These are phyloP conservation scores for Phyllotis vaccarum DNA, from an alignment of 2,797 vertebrate species.

Conservation along the genomic window DNA sequence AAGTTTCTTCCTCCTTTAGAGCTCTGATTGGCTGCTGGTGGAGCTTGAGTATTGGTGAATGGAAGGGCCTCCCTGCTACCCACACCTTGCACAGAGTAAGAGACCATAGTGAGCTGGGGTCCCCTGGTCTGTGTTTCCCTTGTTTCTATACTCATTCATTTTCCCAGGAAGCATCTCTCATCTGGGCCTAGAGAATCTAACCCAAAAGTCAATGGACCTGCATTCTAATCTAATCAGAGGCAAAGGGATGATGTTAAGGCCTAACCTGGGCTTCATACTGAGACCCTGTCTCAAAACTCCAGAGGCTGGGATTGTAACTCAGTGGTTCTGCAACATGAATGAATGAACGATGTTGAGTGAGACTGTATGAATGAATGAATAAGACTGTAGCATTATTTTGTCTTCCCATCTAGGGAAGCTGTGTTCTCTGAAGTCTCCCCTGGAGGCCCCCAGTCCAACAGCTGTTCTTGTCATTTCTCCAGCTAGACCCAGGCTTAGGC, in stretches of 20 bases:
- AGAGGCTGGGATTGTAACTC: too few species aligned
- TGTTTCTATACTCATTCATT: neutral
- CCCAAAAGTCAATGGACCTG: neutral
- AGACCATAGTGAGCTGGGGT: neutral
- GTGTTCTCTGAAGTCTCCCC: neutral
- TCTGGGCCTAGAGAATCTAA: conserved; percentile 4
- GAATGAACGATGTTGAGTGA: neutral
- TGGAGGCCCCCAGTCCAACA: neutral
- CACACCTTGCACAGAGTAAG: conserved; percentile 35
- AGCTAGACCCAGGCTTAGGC: neutral
- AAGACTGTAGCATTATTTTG: neutral
- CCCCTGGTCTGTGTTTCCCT: neutral
- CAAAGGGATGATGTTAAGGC: neutral
- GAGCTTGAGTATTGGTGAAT: conserved; percentile 48
- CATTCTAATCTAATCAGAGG: neutral
- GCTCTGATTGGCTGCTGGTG: conserved; percentile 67
- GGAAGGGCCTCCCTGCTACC: conserved; percentile 61
- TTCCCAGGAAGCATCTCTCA: neutral
- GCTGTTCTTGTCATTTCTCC: neutral
- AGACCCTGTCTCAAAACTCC: neutral
- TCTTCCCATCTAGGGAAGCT: neutral
- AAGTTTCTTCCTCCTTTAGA: conserved; percentile 71
- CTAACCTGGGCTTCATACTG: neutral
- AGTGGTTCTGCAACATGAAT: neutral
- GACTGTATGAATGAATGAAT: neutral